Evolutionary conservation across 2,113 vertebrate species (phyloP).

Genomic region (Lontra canadensis): DNA sequence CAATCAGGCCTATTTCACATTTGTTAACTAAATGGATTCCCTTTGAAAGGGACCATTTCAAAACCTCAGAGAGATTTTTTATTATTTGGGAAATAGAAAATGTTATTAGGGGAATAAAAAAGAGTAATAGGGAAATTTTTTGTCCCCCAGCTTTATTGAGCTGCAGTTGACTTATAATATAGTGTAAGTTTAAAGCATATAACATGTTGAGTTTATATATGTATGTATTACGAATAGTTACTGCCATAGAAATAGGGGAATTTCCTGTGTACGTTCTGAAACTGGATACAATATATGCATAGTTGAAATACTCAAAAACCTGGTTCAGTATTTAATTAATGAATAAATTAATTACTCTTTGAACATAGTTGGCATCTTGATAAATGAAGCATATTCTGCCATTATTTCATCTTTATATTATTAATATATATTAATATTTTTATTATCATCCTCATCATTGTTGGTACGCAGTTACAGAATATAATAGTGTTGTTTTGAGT

Average conservation of each 20-base stretch:
- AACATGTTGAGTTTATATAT: neutral
- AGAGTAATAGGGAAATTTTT: neutral
- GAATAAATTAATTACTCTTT: neutral
- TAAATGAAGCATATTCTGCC: neutral
- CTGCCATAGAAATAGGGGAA: neutral
- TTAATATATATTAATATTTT: neutral
- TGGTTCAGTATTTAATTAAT: neutral
- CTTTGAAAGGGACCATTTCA: slow-evolving; percentile 42
- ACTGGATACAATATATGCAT: neutral
- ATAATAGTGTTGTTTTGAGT: neutral
- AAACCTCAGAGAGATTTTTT: slow-evolving; percentile 38
- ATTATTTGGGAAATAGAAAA: slow-evolving; percentile 9
- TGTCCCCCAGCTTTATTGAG: neutral
- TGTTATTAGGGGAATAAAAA: neutral
- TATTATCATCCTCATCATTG: neutral
- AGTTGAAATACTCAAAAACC: slow-evolving; percentile 31
- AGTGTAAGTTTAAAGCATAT: neutral
- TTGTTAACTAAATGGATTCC: slow-evolving; percentile 66
- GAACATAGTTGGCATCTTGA: neutral
- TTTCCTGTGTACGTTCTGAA: neutral
- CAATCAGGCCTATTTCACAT: slow-evolving; percentile 72
- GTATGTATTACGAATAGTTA: neutral
- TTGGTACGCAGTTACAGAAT: neutral
- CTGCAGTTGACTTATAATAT: neutral
- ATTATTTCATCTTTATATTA: neutral